Evolutionary conservation across 2,113 vertebrate genomes (phyloP).

Genomic region (Micromys minutus): DNA sequence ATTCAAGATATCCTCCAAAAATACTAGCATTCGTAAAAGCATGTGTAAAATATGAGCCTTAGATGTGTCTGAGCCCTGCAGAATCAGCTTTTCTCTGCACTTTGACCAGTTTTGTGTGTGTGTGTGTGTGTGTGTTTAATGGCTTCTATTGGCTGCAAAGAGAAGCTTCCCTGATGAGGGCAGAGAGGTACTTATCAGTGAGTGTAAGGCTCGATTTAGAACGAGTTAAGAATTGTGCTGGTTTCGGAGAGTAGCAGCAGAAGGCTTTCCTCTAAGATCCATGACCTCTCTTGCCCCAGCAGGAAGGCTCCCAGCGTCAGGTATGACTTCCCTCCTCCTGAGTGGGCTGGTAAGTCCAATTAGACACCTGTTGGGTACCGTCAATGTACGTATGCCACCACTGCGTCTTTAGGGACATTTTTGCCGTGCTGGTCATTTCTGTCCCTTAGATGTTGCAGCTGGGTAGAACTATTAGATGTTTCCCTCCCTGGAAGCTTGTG

Average conservation of each 20-base stretch:
- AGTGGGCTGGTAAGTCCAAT: too few species aligned
- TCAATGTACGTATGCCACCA: too few species aligned
- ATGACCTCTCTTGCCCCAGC: neutral
- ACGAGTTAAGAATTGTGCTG: neutral
- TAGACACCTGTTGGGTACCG: too few species aligned
- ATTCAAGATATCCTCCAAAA: neutral
- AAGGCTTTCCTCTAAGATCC: neutral
- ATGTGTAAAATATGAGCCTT: neutral
- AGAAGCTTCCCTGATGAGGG: neutral
- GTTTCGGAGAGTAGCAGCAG: neutral
- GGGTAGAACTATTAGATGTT: too few species aligned
- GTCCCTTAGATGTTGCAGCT: too few species aligned
- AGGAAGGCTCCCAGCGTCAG: too few species aligned
- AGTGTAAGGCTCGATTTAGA: neutral
- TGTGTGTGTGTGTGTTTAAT: too few species aligned
- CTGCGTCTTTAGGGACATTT: too few species aligned
- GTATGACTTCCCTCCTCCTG: too few species aligned
- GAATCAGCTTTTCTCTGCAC: neutral
- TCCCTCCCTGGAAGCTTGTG: too few species aligned
- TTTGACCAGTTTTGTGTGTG: too few species aligned
- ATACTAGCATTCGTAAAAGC: neutral
- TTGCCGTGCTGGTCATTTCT: too few species aligned
- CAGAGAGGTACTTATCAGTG: neutral
- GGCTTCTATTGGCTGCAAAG: neutral
- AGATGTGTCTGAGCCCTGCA: neutral